Conservation (phyloP, 2,797 vertebrate species). For the Lepus oiostolus region DNA sequence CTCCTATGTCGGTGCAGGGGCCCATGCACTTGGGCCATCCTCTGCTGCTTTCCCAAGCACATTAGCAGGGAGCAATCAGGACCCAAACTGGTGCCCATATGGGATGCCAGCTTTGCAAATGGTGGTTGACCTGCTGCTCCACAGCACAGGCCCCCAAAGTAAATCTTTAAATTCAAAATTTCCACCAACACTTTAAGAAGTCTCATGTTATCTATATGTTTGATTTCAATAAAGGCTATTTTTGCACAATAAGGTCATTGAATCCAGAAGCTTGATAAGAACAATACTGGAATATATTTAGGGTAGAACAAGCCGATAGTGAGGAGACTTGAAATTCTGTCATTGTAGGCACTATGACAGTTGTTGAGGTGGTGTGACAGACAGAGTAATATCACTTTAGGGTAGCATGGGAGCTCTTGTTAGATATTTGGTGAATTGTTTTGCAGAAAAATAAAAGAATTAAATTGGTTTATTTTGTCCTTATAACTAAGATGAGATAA, state of each 20-base stretch:
- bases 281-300: neutral
- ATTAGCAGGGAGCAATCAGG: no score
- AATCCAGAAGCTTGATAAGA: neutral
- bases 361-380: neutral
- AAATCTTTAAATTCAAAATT: no score
- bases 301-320: neutral
- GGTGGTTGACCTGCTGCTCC: no score
- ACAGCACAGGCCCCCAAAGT: no score
- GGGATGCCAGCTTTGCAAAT: no score
- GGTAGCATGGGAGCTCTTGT: neutral
- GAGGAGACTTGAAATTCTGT: neutral
- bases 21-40: no score
- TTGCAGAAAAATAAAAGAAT: neutral
- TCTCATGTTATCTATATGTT: neutral
- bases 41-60: no score
- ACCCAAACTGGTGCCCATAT: no score
- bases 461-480: neutral
- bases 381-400: neutral
- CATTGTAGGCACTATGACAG: neutral
- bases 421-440: neutral
- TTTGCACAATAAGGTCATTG: neutral
- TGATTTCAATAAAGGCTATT: slow-evolving; percentile 9
- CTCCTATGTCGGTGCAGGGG: no score
- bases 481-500: slow-evolving; percentile 45
- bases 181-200: no score